phyloP scores from a whole-genome alignment of 1,140 invertebrate genomes.

The Vanessa atalanta region DNA sequence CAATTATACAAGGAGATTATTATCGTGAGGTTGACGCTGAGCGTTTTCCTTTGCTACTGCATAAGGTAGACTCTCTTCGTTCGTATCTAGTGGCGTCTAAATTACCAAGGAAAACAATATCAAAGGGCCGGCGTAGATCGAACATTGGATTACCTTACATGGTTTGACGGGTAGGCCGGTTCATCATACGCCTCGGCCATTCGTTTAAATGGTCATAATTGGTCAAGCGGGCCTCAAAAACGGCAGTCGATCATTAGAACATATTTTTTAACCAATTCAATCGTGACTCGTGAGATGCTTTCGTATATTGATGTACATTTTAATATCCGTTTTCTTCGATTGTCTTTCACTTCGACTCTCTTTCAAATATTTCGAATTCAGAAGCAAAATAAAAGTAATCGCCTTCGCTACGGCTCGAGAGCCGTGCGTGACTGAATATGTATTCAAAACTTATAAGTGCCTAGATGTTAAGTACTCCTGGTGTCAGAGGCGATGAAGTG shows the following conservation, averaged over 20 bases:
- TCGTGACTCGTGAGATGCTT: constrained; percentile 35
- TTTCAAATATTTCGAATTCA: constrained; percentile 31
- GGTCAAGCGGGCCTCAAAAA: constrained; percentile 63
- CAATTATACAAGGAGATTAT: constrained; percentile 17
- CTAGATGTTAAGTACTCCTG: constrained; percentile 64
- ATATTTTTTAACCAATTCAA: constrained; percentile 50
- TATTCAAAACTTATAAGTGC: constrained; percentile 54
- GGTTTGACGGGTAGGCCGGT: constrained; percentile 64
- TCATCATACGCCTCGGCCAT: constrained; percentile 61
- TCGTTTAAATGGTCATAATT: constrained; percentile 77
- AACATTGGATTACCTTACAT: constrained; percentile 72
- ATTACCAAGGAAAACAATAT: constrained; percentile 71
- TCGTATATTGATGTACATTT: constrained; percentile 31
- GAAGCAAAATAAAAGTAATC: constrained; percentile 48
- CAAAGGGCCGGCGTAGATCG: constrained; percentile 63
- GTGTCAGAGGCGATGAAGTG: constrained; percentile 75
- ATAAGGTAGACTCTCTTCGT: constrained; percentile 28
- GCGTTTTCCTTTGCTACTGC: constrained; percentile 26
- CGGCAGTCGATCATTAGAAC: constrained; percentile 64
- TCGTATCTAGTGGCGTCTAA: constrained; percentile 60
- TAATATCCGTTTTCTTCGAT: constrained; percentile 22
- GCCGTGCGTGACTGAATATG: constrained; percentile 66
- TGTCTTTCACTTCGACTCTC: constrained; percentile 4
- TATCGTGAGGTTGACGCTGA: constrained; percentile 16
- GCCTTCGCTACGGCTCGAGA: constrained; percentile 40